Evolutionary conservation across 2,113 vertebrate genomes (phyloP).

Genomic region (Pachyramphus minor): DNA sequence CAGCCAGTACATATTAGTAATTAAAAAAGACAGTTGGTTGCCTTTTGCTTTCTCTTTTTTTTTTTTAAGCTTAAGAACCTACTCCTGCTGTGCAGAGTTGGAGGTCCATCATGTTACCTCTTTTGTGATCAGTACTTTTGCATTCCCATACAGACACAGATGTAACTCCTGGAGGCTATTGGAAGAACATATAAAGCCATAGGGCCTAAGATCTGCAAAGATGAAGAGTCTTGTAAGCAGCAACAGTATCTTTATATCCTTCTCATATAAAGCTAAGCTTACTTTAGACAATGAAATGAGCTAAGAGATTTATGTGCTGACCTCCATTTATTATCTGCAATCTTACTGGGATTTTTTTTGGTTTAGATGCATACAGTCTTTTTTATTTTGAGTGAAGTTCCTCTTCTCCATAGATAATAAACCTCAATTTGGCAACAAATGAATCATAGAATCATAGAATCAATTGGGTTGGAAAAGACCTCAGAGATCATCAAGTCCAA

Average conservation of each 20-base stretch:
- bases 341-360: background rate
- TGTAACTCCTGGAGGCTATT: slow-evolving; percentile 22
- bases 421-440: background rate
- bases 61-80: slow-evolving; percentile 57
- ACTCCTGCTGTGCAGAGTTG: slow-evolving; percentile 13
- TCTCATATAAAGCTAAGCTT: background rate
- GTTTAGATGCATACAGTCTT: background rate
- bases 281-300: background rate
- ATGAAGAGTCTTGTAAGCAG: background rate
- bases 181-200: background rate
- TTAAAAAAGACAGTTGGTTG: slow-evolving; percentile 52
- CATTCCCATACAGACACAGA: background rate
- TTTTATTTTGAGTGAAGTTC: background rate
- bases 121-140: slow-evolving; percentile 20
- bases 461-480: no score
- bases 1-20: slow-evolving; percentile 31
- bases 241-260: background rate
- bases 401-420: background rate
- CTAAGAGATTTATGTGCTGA: background rate
- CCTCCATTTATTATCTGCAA: background rate
- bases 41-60: slow-evolving; percentile 36
- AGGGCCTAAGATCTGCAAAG: background rate
- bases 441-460: no score
- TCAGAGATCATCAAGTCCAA: no score
- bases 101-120: slow-evolving; percentile 11